Base-by-base conservation (phyloP, 2,888 invertebrate species). In the Melieria crassipennis region DNA sequence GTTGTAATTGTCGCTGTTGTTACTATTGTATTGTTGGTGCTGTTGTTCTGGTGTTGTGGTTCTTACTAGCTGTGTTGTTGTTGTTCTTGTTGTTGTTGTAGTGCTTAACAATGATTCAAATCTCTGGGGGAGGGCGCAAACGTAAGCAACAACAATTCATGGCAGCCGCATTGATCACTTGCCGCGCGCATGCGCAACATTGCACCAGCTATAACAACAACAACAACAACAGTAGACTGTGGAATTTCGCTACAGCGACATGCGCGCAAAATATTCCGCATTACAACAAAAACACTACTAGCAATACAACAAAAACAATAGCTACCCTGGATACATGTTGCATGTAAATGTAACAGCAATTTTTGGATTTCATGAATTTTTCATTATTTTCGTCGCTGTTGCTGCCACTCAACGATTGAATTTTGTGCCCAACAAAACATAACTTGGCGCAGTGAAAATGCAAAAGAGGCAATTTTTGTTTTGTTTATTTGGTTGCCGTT, bases 311-410 rank as follows among this genome's bases (percentile, higher is more conserved):
- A 67, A 60, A 30, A 30, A 30, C 30, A 30, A 30, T 30, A 30
- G 30, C 30, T 30, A 30, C 3, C 30, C 30, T 3, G 42, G 46
- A 52, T 60, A 16, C 50, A 67, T 67, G 60, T 67, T 60, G 60
- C 67, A 67, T 67, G 60, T 67, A 67, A 67, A 67, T 67, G 67
- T 67, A 67, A 52, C 67, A 67, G 30, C 60, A 60, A 60, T 61
- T 67, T 67, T 52, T 9, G 61, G 67, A 67, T 61, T 67, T 67
- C 60, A 60, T 45, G 60, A 42, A 60, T 50, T 67, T 60, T 67
- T 61, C 42, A 16, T 60, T 61, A 45, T 50, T n/a, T 48, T 45
- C 46, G 5, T 7, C 13, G 42, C 16, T 50, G 47, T 46, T n/a
- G 10, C 2, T 16, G 11, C 13, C 3, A 1, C 9, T 57, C 13